These are phyloP conservation scores for Donacobius atricapilla DNA, from an alignment of 2,113 vertebrate genomes.

Conservation along the genomic window DNA sequence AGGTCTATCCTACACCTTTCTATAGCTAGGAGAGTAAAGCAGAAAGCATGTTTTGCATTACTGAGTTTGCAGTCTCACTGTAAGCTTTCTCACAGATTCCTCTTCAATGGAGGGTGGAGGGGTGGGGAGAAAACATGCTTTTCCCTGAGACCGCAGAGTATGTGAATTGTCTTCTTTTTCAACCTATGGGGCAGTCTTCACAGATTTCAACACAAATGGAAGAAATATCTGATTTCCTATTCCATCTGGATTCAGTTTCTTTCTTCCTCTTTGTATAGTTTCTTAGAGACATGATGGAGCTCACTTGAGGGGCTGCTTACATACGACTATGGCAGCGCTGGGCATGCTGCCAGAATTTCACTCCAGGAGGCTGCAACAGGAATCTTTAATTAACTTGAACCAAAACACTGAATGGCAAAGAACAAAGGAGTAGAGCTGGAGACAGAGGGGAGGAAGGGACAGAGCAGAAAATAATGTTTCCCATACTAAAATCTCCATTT, in stretches of 20 bases:
- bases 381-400: constrained; percentile 72
- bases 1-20: constrained; percentile 53
- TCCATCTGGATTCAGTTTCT: constrained; percentile 73
- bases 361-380: constrained; percentile 64
- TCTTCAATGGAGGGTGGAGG: neutral
- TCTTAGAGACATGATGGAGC: constrained; percentile 57
- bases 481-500: constrained; percentile 36
- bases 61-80: neutral
- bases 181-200: constrained; percentile 37
- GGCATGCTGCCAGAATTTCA: constrained; percentile 66
- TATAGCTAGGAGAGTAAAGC: constrained; percentile 11
- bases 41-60: constrained; percentile 55
- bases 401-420: constrained; percentile 50
- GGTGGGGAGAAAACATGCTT: constrained; percentile 26
- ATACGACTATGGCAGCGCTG: constrained; percentile 33
- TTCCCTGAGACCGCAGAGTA: neutral
- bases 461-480: constrained; percentile 31
- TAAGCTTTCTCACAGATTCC: constrained; percentile 49
- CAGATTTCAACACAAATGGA: constrained; percentile 56
- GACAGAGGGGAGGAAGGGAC: neutral
- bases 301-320: constrained; percentile 48
- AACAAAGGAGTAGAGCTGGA: constrained; percentile 34
- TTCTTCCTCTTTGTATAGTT: constrained; percentile 68
- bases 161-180: constrained; percentile 59
- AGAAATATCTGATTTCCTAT: constrained; percentile 66